A percentile compares a stretch with the other conserved stretches of the same genome.
These are phyloP conservation scores for Oryzias curvinotus DNA, from an alignment of 2,113 vertebrate species.

Conservation along the genomic window DNA sequence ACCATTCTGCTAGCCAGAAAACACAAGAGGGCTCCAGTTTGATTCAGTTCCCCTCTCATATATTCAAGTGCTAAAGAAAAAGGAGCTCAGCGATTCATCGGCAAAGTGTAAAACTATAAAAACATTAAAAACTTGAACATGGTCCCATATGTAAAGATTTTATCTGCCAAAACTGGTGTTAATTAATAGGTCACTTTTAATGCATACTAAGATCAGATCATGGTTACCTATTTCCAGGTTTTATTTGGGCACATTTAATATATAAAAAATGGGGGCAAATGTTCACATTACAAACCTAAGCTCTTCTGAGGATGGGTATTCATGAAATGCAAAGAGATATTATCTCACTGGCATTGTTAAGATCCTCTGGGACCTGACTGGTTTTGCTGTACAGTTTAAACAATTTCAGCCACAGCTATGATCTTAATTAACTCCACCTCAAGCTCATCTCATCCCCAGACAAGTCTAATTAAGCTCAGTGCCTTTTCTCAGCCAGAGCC, in stretches of 20 bases:
- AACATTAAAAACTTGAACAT: too few species aligned
- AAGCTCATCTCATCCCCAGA: constrained; percentile 75
- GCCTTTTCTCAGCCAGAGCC: constrained; percentile 70
- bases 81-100: background rate
- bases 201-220: constrained; percentile 1
- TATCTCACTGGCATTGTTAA: constrained; percentile 48
- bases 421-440: constrained; percentile 83
- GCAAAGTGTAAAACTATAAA: background rate
- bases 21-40: constrained; percentile 71
- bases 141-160: background rate
- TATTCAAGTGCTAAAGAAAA: constrained; percentile 55
- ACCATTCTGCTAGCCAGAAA: constrained; percentile 68
- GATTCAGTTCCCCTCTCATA: constrained; percentile 62
- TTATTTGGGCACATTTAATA: too few species aligned
- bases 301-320: constrained; percentile 50
- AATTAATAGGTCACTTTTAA: background rate
- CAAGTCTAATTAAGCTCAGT: constrained; percentile 79
- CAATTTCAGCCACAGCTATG: constrained; percentile 77
- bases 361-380: constrained; percentile 70
- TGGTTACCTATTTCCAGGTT: too few species aligned
- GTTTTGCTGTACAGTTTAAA: constrained; percentile 76
- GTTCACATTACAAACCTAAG: constrained; percentile 7
- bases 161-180: background rate
- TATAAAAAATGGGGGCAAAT: too few species aligned
- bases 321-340: constrained; percentile 45